These are phyloP conservation scores for Oryzaephilus surinamensis DNA, from an alignment of 1,140 invertebrate species.

Conservation along the genomic window DNA sequence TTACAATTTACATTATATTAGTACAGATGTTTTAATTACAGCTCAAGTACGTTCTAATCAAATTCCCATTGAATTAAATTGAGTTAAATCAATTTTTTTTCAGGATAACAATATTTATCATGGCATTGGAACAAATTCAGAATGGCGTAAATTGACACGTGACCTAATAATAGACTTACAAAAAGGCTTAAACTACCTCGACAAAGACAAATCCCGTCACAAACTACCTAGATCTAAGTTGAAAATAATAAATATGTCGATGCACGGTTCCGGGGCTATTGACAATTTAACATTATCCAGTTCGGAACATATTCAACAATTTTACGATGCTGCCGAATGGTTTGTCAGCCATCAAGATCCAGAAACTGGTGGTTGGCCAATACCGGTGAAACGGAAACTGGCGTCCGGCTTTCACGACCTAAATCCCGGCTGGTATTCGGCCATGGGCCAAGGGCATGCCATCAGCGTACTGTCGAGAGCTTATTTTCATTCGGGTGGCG, in stretches of 20 bases:
- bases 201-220: conserved; percentile 53
- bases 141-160: conserved; percentile 75
- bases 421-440: conserved; percentile 64
- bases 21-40: conserved; percentile 59
- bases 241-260: conserved; percentile 52
- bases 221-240: conserved; percentile 68
- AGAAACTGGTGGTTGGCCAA: conserved; percentile 76
- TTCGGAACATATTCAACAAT: conserved; percentile 77
- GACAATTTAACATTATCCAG: conserved; percentile 77
- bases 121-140: conserved; percentile 61
- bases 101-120: conserved; percentile 74
- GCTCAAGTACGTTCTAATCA: conserved; percentile 47
- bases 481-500: conserved; percentile 68
- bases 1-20: conserved; percentile 76
- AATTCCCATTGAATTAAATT: too few relatives aligned
- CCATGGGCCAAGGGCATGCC: conserved; percentile 96
- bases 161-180: conserved; percentile 86
- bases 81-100: conserved; percentile 18
- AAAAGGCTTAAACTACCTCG: conserved; percentile 62
- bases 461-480: conserved; percentile 87
- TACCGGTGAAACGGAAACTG: conserved; percentile 70
- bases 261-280: conserved; percentile 66
- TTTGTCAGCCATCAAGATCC: conserved; percentile 77
- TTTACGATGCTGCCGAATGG: conserved; percentile 90
- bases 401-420: conserved; percentile 56